Percentiles rank a stretch among this genome's conserved stretches.
phyloP scores from a whole-genome alignment of 1,140 invertebrate genomes.

The Leptopilina clavipes region DNA sequence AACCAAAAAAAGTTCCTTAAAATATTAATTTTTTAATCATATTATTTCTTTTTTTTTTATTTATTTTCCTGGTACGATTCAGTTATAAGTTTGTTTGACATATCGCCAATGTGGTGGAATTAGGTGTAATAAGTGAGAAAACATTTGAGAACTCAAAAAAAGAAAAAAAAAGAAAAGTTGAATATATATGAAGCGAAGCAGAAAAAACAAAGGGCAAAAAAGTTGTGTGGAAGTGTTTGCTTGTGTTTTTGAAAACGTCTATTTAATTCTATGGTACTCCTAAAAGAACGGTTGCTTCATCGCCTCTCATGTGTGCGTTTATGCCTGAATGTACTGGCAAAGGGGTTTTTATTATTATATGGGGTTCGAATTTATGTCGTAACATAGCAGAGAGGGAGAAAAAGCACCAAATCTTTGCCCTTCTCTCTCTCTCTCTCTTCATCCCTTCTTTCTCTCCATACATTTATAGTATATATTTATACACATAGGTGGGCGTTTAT shows the following conservation, averaged over 20 bases:
- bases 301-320: slow-evolving; percentile 8
- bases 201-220: slow-evolving; percentile 39
- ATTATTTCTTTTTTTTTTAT: no score
- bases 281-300: slow-evolving; percentile 44
- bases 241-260: slow-evolving; percentile 64
- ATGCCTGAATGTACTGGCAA: slow-evolving; percentile 16
- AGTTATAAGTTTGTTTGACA: no score
- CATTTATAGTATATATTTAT: not conserved
- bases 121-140: slow-evolving; percentile 31
- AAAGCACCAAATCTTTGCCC: slow-evolving; percentile 1
- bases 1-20: no score
- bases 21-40: no score
- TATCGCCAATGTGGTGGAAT: not conserved
- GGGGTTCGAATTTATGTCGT: slow-evolving; percentile 20
- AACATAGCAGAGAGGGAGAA: slow-evolving; percentile 2
- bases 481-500: slow-evolving; percentile 1
- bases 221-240: slow-evolving; percentile 49
- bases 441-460: not conserved
- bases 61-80: no score
- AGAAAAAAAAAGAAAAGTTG: slow-evolving; percentile 52
- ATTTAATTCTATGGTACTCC: slow-evolving; percentile 55
- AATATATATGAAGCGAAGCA: slow-evolving; percentile 43
- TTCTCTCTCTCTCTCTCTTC: not conserved
- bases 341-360: slow-evolving; percentile 5
- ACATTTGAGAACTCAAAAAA: slow-evolving; percentile 13